A percentile compares a stretch with the other conserved stretches of the same genome.
Evolutionary conservation across 2,113 vertebrate genomes (phyloP).

Genomic region (Dicerorhinus sumatrensis): DNA sequence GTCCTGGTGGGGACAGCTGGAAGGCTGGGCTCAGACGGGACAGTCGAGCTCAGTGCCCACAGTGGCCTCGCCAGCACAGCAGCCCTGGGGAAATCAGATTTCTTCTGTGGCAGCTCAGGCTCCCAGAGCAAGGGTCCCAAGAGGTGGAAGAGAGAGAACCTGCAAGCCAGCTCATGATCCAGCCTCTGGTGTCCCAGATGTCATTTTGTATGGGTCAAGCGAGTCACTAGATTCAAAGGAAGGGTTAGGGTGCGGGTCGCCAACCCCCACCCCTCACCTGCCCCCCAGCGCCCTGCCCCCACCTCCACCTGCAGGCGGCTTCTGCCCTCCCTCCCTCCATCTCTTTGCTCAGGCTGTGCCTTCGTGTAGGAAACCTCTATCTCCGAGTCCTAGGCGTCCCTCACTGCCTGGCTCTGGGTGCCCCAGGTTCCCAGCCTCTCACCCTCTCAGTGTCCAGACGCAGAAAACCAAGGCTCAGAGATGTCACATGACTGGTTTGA

Average conservation of each 20-base stretch:
- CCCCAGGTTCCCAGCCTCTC: neutral
- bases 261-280: neutral
- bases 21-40: neutral
- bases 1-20: neutral
- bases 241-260: neutral
- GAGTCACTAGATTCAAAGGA: neutral
- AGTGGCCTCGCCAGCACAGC: neutral
- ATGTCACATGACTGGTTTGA: fast-evolving
- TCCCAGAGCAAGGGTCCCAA: neutral
- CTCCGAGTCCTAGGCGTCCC: neutral
- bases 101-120: neutral
- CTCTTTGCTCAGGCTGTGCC: neutral
- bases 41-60: neutral
- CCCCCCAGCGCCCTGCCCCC: no score
- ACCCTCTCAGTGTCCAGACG: neutral
- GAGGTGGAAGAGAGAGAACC: neutral
- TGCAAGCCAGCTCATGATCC: no score
- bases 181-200: neutral
- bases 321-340: neutral
- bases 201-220: neutral
- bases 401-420: neutral
- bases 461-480: neutral
- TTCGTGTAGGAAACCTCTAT: neutral
- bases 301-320: neutral
- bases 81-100: neutral